phyloP scores from a whole-genome alignment of 2,797 vertebrate species.

The Psittacula echo region DNA sequence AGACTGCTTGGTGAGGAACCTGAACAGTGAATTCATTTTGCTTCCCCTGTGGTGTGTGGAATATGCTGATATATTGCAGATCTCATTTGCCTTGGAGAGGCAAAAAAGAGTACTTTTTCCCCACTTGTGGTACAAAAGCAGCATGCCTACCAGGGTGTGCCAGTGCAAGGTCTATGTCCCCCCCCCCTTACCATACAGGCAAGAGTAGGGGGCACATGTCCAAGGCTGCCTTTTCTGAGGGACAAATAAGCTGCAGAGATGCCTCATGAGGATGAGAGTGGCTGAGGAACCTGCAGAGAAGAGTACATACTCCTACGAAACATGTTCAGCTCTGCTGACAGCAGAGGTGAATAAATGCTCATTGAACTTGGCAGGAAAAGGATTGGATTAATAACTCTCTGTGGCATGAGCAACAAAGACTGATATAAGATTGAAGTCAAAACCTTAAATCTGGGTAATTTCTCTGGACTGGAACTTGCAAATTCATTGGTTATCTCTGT shows the following conservation, averaged over 20 bases:
- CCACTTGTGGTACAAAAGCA: neutral
- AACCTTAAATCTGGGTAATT: constrained; percentile 28
- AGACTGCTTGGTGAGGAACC: neutral
- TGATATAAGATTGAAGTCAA: neutral
- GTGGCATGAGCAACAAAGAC: neutral
- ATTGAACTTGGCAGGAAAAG: neutral
- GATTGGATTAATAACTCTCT: neutral
- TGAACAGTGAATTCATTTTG: neutral
- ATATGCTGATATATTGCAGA: neutral
- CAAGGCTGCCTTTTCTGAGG: neutral
- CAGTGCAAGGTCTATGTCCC: neutral
- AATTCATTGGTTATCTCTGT: neutral
- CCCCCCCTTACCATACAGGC: neutral
- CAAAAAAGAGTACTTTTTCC: neutral
- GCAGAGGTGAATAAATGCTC: neutral
- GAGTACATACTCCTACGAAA: neutral
- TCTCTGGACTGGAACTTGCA: neutral
- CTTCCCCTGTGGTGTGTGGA: neutral
- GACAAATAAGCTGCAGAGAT: neutral
- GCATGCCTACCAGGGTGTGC: accelerated
- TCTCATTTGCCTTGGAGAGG: neutral
- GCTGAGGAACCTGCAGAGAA: neutral
- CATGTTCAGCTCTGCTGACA: neutral
- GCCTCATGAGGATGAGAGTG: neutral
- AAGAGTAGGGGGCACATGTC: neutral